Percentiles rank a stretch among this genome's conserved stretches.
phyloP scores from a whole-genome alignment of 1,140 invertebrate species.

The Trissolcus basalis region DNA sequence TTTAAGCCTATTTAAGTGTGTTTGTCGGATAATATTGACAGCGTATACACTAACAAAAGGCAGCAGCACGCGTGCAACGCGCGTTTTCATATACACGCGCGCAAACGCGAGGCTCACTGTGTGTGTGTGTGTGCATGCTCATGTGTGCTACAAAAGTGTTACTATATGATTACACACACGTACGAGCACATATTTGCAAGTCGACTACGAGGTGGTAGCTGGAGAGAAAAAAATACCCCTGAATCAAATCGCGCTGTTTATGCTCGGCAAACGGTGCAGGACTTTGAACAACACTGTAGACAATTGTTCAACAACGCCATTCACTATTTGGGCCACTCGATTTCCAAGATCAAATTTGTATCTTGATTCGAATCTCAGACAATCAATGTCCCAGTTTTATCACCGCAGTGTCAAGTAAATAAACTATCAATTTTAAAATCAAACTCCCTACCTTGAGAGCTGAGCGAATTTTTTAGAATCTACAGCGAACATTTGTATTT shows the following conservation, averaged over 20 bases:
- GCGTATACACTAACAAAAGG: conserved; percentile 71
- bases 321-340: conserved; percentile 30
- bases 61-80: conserved; percentile 66
- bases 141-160: conserved; percentile 45
- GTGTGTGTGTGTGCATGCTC: neutral
- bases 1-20: conserved; percentile 77
- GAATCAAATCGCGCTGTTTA: conserved; percentile 71
- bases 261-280: conserved; percentile 68
- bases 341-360: neutral
- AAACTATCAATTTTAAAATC: no score
- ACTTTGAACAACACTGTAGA: conserved; percentile 43
- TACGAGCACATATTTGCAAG: conserved; percentile 7
- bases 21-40: conserved; percentile 77
- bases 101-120: conserved; percentile 21
- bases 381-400: no score
- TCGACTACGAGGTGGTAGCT: conserved; percentile 47
- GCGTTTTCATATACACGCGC: conserved; percentile 30
- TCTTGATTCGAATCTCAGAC: neutral
- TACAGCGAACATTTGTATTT: no score
- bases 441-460: no score
- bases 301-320: conserved; percentile 37
- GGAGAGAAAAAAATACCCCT: conserved; percentile 58
- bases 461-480: no score
- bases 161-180: conserved; percentile 25
- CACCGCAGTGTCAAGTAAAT: no score